Evolutionary conservation across 2,797 vertebrate genomes (phyloP).

Genomic region (Sparidentex hasta): DNA sequence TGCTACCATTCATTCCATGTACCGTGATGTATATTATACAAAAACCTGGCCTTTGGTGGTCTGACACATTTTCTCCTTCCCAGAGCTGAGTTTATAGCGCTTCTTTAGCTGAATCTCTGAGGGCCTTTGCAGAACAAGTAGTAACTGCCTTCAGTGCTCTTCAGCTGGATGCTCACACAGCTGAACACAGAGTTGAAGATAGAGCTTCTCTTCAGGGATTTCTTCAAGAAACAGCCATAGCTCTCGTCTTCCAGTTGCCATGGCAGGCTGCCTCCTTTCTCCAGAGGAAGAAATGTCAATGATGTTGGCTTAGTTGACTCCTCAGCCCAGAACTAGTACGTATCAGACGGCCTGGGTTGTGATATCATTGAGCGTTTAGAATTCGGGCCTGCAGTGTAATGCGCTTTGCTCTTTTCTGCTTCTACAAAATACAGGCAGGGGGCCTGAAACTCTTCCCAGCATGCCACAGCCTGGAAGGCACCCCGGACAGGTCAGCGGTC

Average conservation of each 20-base stretch:
- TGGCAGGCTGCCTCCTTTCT: conserved; percentile 35
- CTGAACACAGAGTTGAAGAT: conserved; percentile 44
- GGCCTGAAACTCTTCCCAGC: conserved; percentile 17
- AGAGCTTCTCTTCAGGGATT: conserved; percentile 46
- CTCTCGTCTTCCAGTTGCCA: conserved; percentile 43
- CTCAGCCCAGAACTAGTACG: background rate
- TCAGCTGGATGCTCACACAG: conserved; percentile 36
- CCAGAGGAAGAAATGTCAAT: conserved; percentile 24
- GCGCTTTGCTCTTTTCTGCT: background rate
- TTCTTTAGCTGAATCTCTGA: conserved; percentile 39
- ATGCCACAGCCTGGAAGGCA: conserved; percentile 26
- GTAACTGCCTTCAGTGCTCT: conserved; percentile 40
- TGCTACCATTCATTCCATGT: background rate
- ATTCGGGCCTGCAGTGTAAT: background rate
- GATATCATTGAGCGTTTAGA: conserved; percentile 22
- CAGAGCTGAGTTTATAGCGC: conserved; percentile 18
- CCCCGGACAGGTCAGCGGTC: conserved; percentile 26
- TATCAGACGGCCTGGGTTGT: conserved; percentile 13
- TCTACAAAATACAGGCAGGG: background rate
- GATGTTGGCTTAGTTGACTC: conserved; percentile 40
- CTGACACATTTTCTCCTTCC: background rate
- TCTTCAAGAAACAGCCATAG: conserved; percentile 30
- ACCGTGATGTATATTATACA: background rate
- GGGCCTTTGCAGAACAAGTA: conserved; percentile 33
- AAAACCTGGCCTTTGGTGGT: too few relatives aligned